Evolutionary conservation across 2,888 invertebrate species (phyloP).

Genomic region (Augiades crinisus): DNA sequence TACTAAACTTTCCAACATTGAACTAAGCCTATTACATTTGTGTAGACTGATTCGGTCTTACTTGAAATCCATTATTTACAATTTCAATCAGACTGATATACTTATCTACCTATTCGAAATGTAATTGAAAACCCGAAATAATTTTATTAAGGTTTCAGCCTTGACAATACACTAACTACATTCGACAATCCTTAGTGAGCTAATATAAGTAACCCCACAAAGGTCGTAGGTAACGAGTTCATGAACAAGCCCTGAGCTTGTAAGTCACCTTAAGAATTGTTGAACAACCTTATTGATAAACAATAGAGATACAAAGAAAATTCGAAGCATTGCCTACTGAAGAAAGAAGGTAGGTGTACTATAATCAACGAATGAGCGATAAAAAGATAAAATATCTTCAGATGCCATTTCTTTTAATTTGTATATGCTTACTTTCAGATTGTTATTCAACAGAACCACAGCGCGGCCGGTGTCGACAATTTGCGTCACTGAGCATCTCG

Average conservation of each 20-base stretch:
- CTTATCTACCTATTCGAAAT: background rate
- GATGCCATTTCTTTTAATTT: conserved; percentile 33
- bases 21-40: background rate
- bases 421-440: conserved; percentile 38
- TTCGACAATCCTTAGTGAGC: background rate
- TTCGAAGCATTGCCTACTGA: no score
- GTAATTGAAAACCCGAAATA: background rate
- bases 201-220: no score
- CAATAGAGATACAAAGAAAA: no score
- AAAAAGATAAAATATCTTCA: no score
- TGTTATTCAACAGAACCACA: conserved; percentile 37
- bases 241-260: no score
- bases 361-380: no score
- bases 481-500: conserved; percentile 32
- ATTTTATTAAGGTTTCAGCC: background rate
- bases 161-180: background rate
- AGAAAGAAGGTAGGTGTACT: no score
- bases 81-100: background rate
- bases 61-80: background rate
- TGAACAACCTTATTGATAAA: no score
- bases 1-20: background rate
- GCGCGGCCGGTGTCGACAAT: conserved; percentile 33
- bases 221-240: no score
- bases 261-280: no score
- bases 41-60: background rate